Conservation (phyloP, 1,140 invertebrate species). For the Matsumurasca onukii region DNA sequence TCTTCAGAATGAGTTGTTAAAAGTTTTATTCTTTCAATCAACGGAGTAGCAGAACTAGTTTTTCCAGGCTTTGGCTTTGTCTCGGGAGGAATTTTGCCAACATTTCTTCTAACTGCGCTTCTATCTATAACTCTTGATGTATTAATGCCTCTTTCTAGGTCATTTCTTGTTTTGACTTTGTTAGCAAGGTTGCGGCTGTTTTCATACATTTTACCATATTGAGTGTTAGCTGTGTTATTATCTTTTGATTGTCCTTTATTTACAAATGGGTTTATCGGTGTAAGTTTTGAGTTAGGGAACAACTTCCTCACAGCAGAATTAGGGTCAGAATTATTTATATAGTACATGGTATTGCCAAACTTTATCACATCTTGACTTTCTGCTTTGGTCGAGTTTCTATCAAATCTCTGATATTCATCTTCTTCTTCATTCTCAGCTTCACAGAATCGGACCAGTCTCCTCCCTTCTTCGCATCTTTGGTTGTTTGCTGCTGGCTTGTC, state of each 20-base stretch:
- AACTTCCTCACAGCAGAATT: slow-evolving; percentile 74
- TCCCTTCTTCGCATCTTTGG: slow-evolving; percentile 32
- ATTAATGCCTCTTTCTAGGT: slow-evolving; percentile 36
- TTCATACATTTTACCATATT: slow-evolving; percentile 43
- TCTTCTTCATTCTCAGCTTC: slow-evolving; percentile 45
- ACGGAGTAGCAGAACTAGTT: slow-evolving; percentile 54
- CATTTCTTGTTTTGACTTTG: slow-evolving; percentile 40
- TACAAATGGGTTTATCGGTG: slow-evolving; percentile 14
- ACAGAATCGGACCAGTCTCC: slow-evolving; percentile 39
- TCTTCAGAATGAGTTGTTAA: slow-evolving; percentile 79
- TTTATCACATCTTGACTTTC: slow-evolving; percentile 58
- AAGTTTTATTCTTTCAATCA: slow-evolving; percentile 77
- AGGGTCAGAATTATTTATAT: slow-evolving; percentile 55
- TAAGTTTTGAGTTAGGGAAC: slow-evolving; percentile 61
- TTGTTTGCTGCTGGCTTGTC: not conserved
- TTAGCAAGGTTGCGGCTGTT: slow-evolving; percentile 24
- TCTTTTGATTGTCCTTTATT: slow-evolving; percentile 46
- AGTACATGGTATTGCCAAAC: slow-evolving; percentile 40
- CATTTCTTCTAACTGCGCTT: slow-evolving; percentile 66
- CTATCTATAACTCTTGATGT: slow-evolving; percentile 60
- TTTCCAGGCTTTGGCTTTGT: slow-evolving; percentile 52
- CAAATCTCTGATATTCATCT: slow-evolving; percentile 44
- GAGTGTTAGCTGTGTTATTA: slow-evolving; percentile 39
- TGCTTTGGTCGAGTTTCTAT: slow-evolving; percentile 53
- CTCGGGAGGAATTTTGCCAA: slow-evolving; percentile 58